Base-by-base conservation (phyloP, 2,888 invertebrate species). In the Pelosia muscerda region DNA sequence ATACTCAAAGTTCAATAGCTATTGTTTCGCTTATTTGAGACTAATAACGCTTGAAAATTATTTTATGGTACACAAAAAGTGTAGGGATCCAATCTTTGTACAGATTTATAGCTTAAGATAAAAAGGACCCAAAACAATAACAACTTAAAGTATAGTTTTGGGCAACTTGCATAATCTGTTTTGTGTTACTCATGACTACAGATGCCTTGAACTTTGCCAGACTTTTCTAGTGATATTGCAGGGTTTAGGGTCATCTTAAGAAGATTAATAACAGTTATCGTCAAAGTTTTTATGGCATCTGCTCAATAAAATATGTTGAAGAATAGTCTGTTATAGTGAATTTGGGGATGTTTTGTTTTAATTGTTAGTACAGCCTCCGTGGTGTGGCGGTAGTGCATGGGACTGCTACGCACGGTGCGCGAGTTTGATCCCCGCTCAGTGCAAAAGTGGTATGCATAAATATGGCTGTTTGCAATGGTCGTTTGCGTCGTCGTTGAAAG, bases 21-120 rank as follows among this genome's bases (percentile, higher is more conserved):
- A n/a, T 42, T 42, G 42, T 19, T 34, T 8, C 15, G 15, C 13
- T 38, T 49, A 9, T 49, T 49, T n/a, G 49, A 49, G n/a, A 19
- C 19, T 49, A 49, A 28, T 49, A 31, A 65, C 19, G 23, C 58
- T 53, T 8, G 53, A 11, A 65, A 49, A 34, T 65, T 58, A 65
- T 53, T 31, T 58, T 23, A 58, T 65, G 28, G 23, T 65, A 58
- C 26, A 49, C 49, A n/a, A 19, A 49, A 26, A 64, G 22, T 42
- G 15, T 26, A 57, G n/a, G 22, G 23, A 15, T 49, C 28, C 23
- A 57, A 58, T 65, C 58, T 58, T 15, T 57, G 58, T 53, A 59
- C 58, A 49, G 19, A 58, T 58, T 65, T 65, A 65, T 58, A 15
- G 23, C 34, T 22, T 13, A 15, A 58, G 56, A 65, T 31, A 59